These are phyloP conservation scores for Propsilocerus akamusi DNA, from an alignment of 1,140 invertebrate species.

Conservation along the genomic window DNA sequence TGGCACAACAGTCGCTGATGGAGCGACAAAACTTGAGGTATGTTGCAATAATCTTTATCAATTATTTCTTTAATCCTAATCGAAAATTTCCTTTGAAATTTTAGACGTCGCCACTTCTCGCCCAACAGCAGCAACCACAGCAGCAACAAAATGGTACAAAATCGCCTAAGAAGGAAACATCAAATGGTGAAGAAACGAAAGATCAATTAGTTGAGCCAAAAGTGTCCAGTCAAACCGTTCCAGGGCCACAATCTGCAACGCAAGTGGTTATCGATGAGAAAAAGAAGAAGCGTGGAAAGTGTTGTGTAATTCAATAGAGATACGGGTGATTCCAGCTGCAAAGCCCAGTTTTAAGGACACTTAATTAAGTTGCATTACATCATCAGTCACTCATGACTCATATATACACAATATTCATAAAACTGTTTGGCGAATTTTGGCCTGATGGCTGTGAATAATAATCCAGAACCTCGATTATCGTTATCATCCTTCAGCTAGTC, in stretches of 20 bases:
- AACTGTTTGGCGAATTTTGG: no score
- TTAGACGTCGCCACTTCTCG: conserved; percentile 17
- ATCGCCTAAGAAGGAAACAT: conserved; percentile 8
- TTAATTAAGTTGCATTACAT: no score
- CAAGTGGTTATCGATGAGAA: conserved; percentile 25
- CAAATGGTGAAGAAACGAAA: conserved; percentile 7
- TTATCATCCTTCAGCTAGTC: no score
- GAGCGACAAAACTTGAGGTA: conserved; percentile 20
- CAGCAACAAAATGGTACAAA: conserved; percentile 7
- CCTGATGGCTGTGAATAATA: no score
- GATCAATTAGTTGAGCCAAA: conserved; percentile 11
- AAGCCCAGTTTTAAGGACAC: no score
- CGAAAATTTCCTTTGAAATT: conserved; percentile 2
- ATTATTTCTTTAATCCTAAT: not conserved
- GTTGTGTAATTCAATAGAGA: conserved; percentile 22
- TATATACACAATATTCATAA: no score
- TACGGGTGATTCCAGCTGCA: no score
- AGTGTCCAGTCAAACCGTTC: conserved; percentile 24
- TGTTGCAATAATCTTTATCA: not conserved
- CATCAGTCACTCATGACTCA: no score
- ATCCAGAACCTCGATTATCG: no score
- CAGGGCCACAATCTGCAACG: conserved; percentile 23
- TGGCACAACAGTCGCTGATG: conserved; percentile 13
- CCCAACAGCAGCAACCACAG: conserved; percentile 5
- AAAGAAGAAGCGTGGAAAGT: conserved; percentile 23